Conservation (phyloP, 2,113 vertebrate species). For the Otolemur garnettii region DNA sequence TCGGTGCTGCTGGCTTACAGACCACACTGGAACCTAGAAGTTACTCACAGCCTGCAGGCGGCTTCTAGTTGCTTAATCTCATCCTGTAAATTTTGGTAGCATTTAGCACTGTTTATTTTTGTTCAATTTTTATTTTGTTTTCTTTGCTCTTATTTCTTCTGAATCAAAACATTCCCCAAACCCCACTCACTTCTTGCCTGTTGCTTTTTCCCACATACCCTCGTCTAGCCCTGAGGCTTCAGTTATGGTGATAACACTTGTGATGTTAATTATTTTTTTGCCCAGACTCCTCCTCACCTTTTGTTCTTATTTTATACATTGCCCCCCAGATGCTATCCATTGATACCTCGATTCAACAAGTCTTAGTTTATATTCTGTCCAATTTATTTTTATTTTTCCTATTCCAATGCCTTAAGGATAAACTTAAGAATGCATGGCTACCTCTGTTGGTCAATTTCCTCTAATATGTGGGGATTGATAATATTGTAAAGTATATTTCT, state of each 20-base stretch:
- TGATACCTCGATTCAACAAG: not conserved
- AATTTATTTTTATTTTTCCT: conserved; percentile 37
- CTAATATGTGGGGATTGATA: not conserved
- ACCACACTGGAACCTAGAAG: not conserved
- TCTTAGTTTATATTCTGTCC: not conserved
- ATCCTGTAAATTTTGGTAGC: not conserved
- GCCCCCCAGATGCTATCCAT: not conserved
- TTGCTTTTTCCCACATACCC: not conserved
- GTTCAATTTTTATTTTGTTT: not conserved
- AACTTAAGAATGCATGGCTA: conserved; percentile 24
- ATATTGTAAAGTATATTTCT: conserved; percentile 35
- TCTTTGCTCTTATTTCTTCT: not conserved
- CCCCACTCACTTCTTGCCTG: not conserved
- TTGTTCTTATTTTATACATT: not conserved
- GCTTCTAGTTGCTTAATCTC: conserved; percentile 19
- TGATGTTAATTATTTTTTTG: conserved; percentile 8
- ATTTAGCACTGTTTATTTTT: not conserved
- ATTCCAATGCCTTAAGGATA: conserved; percentile 15
- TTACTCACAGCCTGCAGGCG: not conserved
- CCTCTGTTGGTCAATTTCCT: not conserved
- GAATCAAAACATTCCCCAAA: conserved; percentile 23
- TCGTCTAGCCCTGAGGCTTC: not conserved
- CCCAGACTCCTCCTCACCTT: not conserved
- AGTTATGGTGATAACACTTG: not conserved
- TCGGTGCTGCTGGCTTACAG: not conserved